These are phyloP conservation scores for Aphelocoma coerulescens DNA, from an alignment of 2,113 vertebrate genomes.

Conservation along the genomic window DNA sequence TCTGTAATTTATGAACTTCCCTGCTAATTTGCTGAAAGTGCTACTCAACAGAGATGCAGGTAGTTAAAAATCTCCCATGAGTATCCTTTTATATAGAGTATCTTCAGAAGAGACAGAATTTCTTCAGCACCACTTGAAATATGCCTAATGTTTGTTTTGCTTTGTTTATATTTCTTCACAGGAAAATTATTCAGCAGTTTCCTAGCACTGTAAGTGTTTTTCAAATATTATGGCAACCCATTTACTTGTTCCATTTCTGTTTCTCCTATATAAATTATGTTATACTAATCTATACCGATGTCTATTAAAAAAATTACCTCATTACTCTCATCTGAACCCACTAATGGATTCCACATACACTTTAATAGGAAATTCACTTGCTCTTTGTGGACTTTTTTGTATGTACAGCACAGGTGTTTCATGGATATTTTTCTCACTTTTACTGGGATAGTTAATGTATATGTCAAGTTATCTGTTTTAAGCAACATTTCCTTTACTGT, in stretches of 20 bases:
- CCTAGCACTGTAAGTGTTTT: neutral
- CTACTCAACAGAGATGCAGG: neutral
- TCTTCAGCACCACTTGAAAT: neutral
- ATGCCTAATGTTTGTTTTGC: neutral
- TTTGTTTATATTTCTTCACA: neutral
- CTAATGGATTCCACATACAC: neutral
- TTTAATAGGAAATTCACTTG: neutral
- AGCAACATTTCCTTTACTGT: neutral
- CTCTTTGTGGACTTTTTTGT: neutral
- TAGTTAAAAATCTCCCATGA: neutral
- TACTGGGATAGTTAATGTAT: neutral
- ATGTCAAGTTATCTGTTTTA: neutral
- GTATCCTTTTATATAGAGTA: neutral
- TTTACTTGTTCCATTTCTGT: neutral
- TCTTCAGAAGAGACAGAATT: neutral
- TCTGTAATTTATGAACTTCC: neutral
- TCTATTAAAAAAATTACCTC: neutral
- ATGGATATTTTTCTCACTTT: neutral
- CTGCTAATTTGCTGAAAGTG: conserved; percentile 3
- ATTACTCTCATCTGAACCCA: neutral
- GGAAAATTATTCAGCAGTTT: neutral
- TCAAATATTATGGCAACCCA: neutral
- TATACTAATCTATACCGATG: neutral
- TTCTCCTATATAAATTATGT: neutral
- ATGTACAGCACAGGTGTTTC: neutral